Evolutionary conservation across 2,888 invertebrate genomes (phyloP).

Genomic region (Drosophila pseudotalamancana): DNA sequence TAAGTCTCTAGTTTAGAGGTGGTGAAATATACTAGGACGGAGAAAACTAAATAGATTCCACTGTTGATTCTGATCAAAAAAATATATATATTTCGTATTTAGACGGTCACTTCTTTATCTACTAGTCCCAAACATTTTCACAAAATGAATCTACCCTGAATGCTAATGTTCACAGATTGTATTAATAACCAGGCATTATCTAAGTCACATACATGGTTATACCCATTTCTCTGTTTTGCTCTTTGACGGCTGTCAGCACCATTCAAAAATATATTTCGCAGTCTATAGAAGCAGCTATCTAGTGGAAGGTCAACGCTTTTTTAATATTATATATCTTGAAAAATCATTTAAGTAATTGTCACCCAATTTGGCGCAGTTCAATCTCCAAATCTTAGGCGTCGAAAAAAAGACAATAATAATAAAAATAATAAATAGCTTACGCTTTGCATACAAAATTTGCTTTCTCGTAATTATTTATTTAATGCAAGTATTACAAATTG

Average conservation of each 20-base stretch:
- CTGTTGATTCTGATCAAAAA: no score
- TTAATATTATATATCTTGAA: constrained; percentile 13
- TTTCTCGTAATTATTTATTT: constrained; percentile 10
- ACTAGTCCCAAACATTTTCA: no score
- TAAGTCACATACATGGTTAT: constrained; percentile 16
- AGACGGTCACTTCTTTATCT: no score
- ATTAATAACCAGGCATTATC: constrained; percentile 39
- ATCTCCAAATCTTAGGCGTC: neutral
- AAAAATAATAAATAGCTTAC: constrained; percentile 1
- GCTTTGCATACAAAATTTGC: constrained; percentile 1
- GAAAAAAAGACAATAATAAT: neutral
- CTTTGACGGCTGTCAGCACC: constrained; percentile 27
- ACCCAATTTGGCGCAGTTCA: constrained; percentile 19
- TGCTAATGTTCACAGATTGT: no score
- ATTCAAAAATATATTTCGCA: constrained; percentile 5
- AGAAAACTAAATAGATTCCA: no score
- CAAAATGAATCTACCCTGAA: no score
- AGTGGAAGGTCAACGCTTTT: constrained; percentile 52
- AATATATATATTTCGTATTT: no score
- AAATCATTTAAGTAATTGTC: constrained; percentile 26
- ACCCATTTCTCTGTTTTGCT: neutral
- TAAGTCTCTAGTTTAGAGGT: no score
- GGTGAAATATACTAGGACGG: no score
- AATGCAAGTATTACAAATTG: constrained; percentile 32
- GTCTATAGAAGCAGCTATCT: constrained; percentile 13